Base-by-base conservation (phyloP, 2,888 invertebrate genomes). In the Metalampra italica region DNA sequence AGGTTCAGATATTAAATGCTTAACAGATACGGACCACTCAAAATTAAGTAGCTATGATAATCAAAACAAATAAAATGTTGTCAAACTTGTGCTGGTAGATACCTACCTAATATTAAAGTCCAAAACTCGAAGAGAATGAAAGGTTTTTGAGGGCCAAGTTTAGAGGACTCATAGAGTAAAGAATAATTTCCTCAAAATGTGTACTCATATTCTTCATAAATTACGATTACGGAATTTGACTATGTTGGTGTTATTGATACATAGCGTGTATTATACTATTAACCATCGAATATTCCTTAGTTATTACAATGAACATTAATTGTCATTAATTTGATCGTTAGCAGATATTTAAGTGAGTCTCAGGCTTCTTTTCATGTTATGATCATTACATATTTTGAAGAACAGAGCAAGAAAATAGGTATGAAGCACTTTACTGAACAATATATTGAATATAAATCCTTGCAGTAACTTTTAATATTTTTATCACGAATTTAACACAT, bases 401-500 rank as follows among this genome's bases (percentile, higher is more conserved):
- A 62, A 66, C 54, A 66, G 63, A 57, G 60, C 68, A 65, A 53
- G 59, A 66, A 67, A 70, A 71, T 67, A 70, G 56, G 61, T 61
- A 67, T 47, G 63, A n/a, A n/a, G n/a, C n/a, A 64, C 59, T 64
- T 71, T 71, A 63, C 57, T 63, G 64, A 71, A 62, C 60, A 74
- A 65, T 69, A 69, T 58, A 58, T 55, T 62, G 62, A 62, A 63
- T 73, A 75, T 68, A 74, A 73, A 73, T 70, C 64, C 64, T 74
- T 68, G 71, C 73, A 69, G 66, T 80, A 77, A 80, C 75, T 70
- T 74, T 67, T 64, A 65, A 62, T 64, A 70, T 71, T 61, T 75
- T 76, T 83, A 84, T 82, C 83, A 83, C 82, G 82, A 82, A 72
- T 82, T 75, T 76, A 82, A 82, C 80, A 81, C 72, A 68, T 76